Evolutionary conservation across 2,113 vertebrate species (phyloP), one percentile per base, ranked within the genome.

Genomic region (Rhea americana): DNA sequence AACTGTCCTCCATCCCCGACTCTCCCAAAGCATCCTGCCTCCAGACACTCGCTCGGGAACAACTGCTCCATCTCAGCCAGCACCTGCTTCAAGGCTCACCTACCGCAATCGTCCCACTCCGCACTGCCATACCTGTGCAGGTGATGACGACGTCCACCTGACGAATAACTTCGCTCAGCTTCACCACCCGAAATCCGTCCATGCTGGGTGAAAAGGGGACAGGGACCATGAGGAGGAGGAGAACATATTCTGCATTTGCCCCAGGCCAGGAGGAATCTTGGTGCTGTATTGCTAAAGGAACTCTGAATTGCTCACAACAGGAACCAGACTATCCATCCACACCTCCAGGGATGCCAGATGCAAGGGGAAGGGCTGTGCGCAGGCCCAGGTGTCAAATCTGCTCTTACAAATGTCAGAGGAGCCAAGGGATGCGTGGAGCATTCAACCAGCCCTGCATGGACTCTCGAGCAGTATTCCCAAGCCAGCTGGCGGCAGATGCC

Each of bases 111-210:
- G 28, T 56, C 55, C 53, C 55, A 72, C 74, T 1, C 7, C 85
- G 87, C 75, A 87, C 28, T 16, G 25, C 30, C 62, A 66, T 98
- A 99, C 99, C 99, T 97, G 99, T 99, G 97, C 99, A 99, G 74
- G 99, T 99, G 97, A 99, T 99, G 93, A 99, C 98, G 35, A 99
- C 98, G 95, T 99, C 99, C 97, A 99, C 99, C 97, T 99, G 99
- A 74, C 99, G 99, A 93, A 99, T 99, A 66, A 99, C 98, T 93
- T 99, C 99, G 24, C 98, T 99, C 95, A 99, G 98, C 95, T 99
- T 99, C 93, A 99, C 98, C 95, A 99, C 99, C 95, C 98, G 98
- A 97, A 99, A 99, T 59, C 99, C 99, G 15, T 99, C 99, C 99
- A 99, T 99, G 97, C 99, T 99, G 98, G 32, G 80, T 70, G 85